Evolutionary conservation across 1,140 invertebrate genomes (phyloP).

Genomic region (Drosophila yakuba): DNA sequence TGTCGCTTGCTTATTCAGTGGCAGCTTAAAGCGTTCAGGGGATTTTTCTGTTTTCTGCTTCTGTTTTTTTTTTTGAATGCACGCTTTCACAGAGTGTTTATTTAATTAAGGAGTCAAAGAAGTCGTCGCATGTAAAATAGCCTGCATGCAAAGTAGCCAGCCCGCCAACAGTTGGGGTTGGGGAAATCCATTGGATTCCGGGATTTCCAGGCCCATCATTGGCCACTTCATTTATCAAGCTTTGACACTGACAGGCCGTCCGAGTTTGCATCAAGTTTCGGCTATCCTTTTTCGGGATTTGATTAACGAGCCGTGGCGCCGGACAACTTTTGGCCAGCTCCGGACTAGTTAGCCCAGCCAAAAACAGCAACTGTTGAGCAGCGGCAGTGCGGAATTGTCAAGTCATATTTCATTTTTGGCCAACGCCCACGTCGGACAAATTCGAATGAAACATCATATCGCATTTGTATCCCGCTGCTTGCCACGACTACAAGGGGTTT

Average conservation of each 20-base stretch:
- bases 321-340: slow-evolving; percentile 32
- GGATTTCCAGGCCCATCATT: slow-evolving; percentile 16
- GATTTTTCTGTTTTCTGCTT: not conserved
- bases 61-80: slow-evolving; percentile 6
- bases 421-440: slow-evolving; percentile 58
- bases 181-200: slow-evolving; percentile 15
- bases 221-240: slow-evolving; percentile 51
- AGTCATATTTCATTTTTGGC: slow-evolving; percentile 77
- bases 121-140: slow-evolving; percentile 8
- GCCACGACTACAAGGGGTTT: slow-evolving; percentile 13
- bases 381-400: slow-evolving; percentile 55
- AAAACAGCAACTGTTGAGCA: slow-evolving; percentile 24
- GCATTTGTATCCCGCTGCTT: slow-evolving; percentile 54
- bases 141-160: slow-evolving; percentile 12
- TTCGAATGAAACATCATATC: slow-evolving; percentile 74
- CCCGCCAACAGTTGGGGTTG: not conserved
- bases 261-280: slow-evolving; percentile 45
- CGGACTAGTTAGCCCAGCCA: slow-evolving; percentile 5
- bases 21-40: slow-evolving; percentile 10
- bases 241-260: slow-evolving; percentile 53
- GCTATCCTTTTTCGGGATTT: slow-evolving; percentile 36
- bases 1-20: slow-evolving; percentile 25
- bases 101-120: slow-evolving; percentile 26
- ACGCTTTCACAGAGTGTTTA: slow-evolving; percentile 19
- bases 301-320: slow-evolving; percentile 52